A percentile compares a stretch with the other conserved stretches of the same genome.
These are phyloP conservation scores for Lutjanus campechanus DNA, from an alignment of 2,797 vertebrate genomes.

Conservation along the genomic window DNA sequence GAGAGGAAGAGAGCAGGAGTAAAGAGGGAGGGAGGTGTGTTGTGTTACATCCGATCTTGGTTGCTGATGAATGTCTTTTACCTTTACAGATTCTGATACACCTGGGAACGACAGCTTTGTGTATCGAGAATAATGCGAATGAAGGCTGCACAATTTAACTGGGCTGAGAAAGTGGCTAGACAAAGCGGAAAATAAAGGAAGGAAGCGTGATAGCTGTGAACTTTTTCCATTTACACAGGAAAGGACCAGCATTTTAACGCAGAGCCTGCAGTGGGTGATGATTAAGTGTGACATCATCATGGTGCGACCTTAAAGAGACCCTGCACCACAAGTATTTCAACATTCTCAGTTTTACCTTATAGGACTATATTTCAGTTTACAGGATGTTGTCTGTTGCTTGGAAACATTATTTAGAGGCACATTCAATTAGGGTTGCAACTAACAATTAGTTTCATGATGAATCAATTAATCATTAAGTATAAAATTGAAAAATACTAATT, in stretches of 20 bases:
- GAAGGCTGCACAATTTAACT: background rate
- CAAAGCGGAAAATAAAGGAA: background rate
- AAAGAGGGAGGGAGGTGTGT: slow-evolving; percentile 48
- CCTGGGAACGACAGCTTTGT: slow-evolving; percentile 12
- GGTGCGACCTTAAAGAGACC: slow-evolving; percentile 60
- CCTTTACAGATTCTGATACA: slow-evolving; percentile 24
- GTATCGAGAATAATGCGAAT: background rate
- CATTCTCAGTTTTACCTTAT: slow-evolving; percentile 3
- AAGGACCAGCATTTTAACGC: background rate
- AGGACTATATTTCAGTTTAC: background rate
- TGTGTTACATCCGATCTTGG: slow-evolving; percentile 56
- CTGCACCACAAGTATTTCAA: background rate
- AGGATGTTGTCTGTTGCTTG: slow-evolving; percentile 1
- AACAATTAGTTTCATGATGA: too few relatives aligned
- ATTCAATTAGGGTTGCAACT: background rate
- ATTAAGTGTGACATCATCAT: slow-evolving; percentile 57
- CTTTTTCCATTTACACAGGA: slow-evolving; percentile 7
- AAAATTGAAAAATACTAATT: too few relatives aligned
- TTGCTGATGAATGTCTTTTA: slow-evolving; percentile 40
- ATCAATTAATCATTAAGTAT: too few relatives aligned
- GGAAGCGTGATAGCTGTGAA: slow-evolving; percentile 5
- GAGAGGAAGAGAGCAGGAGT: slow-evolving; percentile 57
- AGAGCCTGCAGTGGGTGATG: slow-evolving; percentile 14
- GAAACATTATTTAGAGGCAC: slow-evolving; percentile 13
- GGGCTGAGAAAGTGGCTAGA: background rate